Conservation (phyloP, 2,888 invertebrate species). For the Argyra leucocephala region DNA sequence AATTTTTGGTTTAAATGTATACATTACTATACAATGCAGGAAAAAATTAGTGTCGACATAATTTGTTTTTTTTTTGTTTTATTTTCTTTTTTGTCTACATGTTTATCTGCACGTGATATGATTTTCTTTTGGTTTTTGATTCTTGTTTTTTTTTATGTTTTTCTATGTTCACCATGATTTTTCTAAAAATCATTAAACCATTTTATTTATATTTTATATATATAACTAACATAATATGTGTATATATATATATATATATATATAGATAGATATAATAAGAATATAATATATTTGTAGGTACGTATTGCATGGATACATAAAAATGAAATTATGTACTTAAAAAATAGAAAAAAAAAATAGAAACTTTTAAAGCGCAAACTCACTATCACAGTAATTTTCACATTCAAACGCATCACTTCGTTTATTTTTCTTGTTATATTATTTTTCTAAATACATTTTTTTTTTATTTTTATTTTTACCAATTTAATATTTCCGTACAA, state of each 20-base stretch:
- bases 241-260: no score
- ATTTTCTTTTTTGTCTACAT: neutral
- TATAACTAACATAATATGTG: no score
- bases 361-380: neutral
- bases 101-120: neutral
- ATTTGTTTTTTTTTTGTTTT: no score
- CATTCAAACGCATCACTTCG: neutral
- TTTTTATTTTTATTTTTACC: neutral
- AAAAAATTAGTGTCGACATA: no score
- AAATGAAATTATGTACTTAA: neutral
- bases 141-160: neutral
- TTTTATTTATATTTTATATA: neutral
- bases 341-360: neutral
- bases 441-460: no score
- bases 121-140: neutral
- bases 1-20: neutral
- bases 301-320: neutral
- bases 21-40: neutral
- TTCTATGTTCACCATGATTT: no score
- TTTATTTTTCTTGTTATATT: neutral
- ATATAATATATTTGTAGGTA: neutral
- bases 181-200: neutral
- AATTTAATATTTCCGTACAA: neutral
- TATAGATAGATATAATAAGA: no score
- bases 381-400: constrained; percentile 3